A percentile compares a stretch with the other conserved stretches of the same genome.
Evolutionary conservation across 2,113 vertebrate genomes (phyloP).

Genomic region (Forbesichthys agassizii): DNA sequence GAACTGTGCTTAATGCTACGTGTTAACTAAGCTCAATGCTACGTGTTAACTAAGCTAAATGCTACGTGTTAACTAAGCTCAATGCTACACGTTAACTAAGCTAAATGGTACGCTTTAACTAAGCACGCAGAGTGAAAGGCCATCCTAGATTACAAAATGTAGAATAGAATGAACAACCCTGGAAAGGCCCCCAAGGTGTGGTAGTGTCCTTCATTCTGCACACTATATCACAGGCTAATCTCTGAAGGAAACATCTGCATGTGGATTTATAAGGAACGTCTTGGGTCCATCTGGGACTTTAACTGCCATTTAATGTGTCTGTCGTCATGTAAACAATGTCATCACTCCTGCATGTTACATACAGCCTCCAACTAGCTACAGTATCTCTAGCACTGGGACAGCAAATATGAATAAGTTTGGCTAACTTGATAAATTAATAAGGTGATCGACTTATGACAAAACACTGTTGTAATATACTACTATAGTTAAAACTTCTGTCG

Average conservation of each 20-base stretch:
- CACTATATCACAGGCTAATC: slow-evolving; percentile 58
- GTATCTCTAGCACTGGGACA: slow-evolving; percentile 4
- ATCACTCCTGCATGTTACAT: slow-evolving; percentile 36
- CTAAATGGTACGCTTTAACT: no score
- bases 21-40: no score
- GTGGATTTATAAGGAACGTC: slow-evolving; percentile 49
- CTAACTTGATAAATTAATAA: not conserved
- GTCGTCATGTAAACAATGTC: slow-evolving; percentile 59
- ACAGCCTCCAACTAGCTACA: not conserved
- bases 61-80: slow-evolving; percentile 31
- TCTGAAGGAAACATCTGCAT: slow-evolving; percentile 68
- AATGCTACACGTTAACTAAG: no score
- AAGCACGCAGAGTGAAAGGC: no score
- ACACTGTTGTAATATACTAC: not conserved
- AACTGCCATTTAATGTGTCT: slow-evolving; percentile 51
- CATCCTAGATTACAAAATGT: no score
- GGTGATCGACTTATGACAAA: not conserved
- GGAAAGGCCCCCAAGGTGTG: slow-evolving; percentile 47
- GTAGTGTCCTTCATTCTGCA: slow-evolving; percentile 45
- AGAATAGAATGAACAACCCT: slow-evolving; percentile 53
- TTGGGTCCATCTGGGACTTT: slow-evolving; percentile 33
- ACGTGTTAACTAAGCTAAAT: not conserved
- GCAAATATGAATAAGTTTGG: slow-evolving; percentile 14
- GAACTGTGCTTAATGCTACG: no score
- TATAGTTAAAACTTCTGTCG: not conserved